Evolutionary conservation across 2,888 invertebrate genomes (phyloP).

Genomic region (Hymenopus coronatus): DNA sequence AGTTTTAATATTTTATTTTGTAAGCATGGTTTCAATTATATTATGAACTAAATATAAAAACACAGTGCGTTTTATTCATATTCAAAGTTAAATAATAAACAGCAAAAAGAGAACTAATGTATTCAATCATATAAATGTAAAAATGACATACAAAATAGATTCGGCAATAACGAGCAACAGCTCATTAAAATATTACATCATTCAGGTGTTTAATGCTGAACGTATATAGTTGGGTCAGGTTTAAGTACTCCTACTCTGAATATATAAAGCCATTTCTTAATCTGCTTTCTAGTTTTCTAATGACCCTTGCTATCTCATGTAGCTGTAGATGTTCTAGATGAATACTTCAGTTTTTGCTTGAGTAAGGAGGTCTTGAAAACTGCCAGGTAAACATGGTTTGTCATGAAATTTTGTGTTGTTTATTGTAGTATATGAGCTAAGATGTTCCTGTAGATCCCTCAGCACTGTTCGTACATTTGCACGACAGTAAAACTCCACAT

Average conservation of each 20-base stretch:
- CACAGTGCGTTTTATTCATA: background rate
- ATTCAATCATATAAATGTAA: background rate
- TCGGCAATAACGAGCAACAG: background rate
- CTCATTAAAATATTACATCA: background rate
- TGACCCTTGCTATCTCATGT: background rate
- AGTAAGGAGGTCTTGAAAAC: constrained; percentile 30
- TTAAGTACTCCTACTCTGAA: background rate
- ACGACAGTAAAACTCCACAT: constrained; percentile 43
- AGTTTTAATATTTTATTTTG: background rate
- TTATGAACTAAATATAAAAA: background rate
- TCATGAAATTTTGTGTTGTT: background rate
- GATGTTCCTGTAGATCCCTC: constrained; percentile 34
- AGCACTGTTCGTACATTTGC: constrained; percentile 37
- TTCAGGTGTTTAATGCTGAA: background rate
- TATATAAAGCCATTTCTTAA: background rate
- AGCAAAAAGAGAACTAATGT: background rate
- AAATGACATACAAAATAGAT: background rate
- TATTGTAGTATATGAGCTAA: constrained; percentile 11
- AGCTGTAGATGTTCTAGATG: constrained; percentile 3
- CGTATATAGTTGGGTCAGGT: background rate
- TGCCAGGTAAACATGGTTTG: constrained; percentile 27
- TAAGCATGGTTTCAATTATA: background rate
- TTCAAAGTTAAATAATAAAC: background rate
- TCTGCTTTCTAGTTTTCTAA: background rate
- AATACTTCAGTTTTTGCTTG: constrained; percentile 33